Conservation (phyloP, 2,888 invertebrate genomes). For the Choristoneura rosaceana region DNA sequence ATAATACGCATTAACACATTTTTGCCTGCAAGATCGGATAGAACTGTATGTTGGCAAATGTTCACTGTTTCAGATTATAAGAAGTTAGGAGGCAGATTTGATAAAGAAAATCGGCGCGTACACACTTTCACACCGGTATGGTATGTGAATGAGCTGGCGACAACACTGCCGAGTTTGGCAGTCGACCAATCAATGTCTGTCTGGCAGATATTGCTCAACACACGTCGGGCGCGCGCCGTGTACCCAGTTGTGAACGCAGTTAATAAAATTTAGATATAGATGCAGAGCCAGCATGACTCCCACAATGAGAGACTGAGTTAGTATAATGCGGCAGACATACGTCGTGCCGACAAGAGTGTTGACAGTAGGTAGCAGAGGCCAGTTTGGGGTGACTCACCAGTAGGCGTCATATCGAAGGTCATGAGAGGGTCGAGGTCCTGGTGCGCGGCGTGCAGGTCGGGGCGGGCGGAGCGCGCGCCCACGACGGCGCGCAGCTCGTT, state of each 20-base stretch:
- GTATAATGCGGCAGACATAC: background rate
- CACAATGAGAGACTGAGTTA: background rate
- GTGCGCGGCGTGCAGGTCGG: slow-evolving; percentile 78
- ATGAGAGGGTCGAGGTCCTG: slow-evolving; percentile 89
- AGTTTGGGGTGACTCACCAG: slow-evolving; percentile 62
- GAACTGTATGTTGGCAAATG: background rate
- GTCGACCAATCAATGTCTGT: background rate
- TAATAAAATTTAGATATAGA: background rate
- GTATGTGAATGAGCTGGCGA: background rate
- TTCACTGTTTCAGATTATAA: background rate
- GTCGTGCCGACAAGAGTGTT: background rate
- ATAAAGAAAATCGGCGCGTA: background rate
- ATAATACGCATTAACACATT: too few relatives aligned
- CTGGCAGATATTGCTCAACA: too few relatives aligned
- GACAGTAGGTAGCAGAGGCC: background rate
- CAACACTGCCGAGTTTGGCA: background rate
- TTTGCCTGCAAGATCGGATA: background rate
- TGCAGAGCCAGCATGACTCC: background rate
- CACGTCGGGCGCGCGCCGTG: too few relatives aligned
- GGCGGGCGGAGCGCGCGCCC: slow-evolving; percentile 90
- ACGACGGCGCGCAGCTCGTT: slow-evolving; percentile 96
- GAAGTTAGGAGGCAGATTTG: background rate
- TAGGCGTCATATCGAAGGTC: slow-evolving; percentile 88
- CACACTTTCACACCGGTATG: too few relatives aligned
- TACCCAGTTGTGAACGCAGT: too few relatives aligned